Evolutionary conservation across 1,140 invertebrate genomes (phyloP).

Genomic region (Temnothorax longispinosus): DNA sequence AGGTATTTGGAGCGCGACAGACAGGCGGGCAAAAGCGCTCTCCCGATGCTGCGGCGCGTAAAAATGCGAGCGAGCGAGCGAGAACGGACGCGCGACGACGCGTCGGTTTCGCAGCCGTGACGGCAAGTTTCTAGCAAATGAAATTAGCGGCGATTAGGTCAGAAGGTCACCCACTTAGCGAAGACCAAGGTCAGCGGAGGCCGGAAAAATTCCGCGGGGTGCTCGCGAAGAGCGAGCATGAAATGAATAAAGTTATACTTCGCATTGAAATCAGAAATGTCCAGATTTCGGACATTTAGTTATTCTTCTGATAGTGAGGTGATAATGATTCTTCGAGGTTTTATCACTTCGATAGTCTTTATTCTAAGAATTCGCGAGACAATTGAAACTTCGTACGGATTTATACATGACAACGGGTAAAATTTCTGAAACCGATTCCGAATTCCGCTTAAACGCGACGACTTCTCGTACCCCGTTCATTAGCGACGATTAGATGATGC

Average conservation of each 20-base stretch:
- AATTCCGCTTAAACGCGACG: constrained; percentile 2
- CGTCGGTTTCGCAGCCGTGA: constrained; percentile 18
- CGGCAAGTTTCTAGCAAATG: constrained; percentile 62
- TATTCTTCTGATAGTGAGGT: not conserved
- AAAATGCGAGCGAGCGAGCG: constrained; percentile 12
- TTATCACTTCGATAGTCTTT: not conserved
- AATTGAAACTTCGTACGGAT: not conserved
- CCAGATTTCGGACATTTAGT: not conserved
- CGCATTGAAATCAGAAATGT: not conserved
- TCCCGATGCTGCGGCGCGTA: constrained; percentile 19
- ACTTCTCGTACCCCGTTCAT: constrained; percentile 28
- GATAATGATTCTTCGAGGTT: not conserved
- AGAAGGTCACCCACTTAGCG: constrained; percentile 72
- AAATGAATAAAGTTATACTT: not conserved
- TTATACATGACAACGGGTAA: too few relatives aligned
- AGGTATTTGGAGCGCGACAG: constrained; percentile 75
- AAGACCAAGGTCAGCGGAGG: constrained; percentile 58
- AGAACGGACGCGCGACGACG: not conserved
- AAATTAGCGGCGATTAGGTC: constrained; percentile 74
- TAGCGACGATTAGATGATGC: constrained; percentile 39
- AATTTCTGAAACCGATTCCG: constrained; percentile 12
- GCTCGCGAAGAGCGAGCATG: not conserved
- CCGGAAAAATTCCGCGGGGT: constrained; percentile 7
- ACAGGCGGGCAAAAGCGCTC: constrained; percentile 38
- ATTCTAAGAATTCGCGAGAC: not conserved